phyloP scores from a whole-genome alignment of 2,888 invertebrate genomes.

The Bombylius discolor region DNA sequence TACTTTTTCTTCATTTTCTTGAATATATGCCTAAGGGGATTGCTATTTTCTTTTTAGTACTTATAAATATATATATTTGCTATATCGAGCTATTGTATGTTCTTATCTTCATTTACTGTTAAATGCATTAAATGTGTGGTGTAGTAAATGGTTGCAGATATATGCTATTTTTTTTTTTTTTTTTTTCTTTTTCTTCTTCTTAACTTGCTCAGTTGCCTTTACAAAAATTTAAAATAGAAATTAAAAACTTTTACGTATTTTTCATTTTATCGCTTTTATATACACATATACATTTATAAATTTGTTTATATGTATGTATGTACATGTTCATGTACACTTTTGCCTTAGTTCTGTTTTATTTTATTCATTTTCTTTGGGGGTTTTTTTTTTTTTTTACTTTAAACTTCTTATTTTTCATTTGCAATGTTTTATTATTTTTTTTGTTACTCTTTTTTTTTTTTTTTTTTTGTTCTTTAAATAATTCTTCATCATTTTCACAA shows the following conservation, averaged over 20 bases:
- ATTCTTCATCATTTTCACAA: background rate
- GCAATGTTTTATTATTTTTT: background rate
- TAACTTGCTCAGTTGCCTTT: background rate
- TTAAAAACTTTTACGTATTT: constrained; percentile 4
- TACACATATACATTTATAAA: background rate
- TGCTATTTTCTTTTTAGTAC: no score
- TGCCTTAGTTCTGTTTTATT: no score
- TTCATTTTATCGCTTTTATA: background rate
- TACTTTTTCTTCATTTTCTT: no score
- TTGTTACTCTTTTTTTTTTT: background rate
- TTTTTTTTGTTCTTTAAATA: background rate
- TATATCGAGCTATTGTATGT: no score
- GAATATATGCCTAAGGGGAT: no score
- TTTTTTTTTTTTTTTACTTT: background rate
- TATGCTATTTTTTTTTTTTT: no score
- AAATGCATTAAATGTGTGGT: no score
- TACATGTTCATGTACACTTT: background rate
- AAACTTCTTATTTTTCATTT: constrained; percentile 1
- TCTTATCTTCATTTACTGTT: no score
- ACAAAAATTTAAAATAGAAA: constrained; percentile 5
- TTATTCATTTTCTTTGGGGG: no score
- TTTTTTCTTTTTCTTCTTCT: background rate
- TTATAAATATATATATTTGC: no score
- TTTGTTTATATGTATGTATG: background rate
- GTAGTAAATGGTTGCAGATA: no score